Evolutionary conservation across 2,888 invertebrate species (phyloP).

Genomic region (Euproctis similis): DNA sequence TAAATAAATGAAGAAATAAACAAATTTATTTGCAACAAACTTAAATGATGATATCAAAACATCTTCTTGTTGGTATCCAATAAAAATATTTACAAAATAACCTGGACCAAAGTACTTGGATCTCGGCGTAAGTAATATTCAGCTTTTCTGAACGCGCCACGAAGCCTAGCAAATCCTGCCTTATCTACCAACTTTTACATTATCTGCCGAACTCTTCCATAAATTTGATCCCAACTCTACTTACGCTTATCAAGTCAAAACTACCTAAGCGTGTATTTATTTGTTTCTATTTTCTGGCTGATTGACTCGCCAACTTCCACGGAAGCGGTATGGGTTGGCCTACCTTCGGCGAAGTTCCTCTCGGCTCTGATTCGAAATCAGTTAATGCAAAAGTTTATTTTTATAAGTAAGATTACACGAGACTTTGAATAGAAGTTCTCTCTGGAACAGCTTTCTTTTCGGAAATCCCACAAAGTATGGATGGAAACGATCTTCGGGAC

Average conservation of each 20-base stretch:
- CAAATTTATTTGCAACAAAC: not conserved
- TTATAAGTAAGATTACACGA: constrained; percentile 77
- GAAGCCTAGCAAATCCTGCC: constrained; percentile 51
- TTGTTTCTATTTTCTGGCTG: constrained; percentile 70
- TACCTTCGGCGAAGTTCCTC: constrained; percentile 58
- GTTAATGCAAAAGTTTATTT: constrained; percentile 78
- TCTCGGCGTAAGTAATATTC: constrained; percentile 45
- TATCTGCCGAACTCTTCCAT: constrained; percentile 62
- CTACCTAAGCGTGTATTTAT: constrained; percentile 68
- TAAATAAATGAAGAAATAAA: not conserved
- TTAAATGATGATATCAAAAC: not conserved
- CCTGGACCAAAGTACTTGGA: constrained; percentile 30
- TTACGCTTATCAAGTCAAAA: constrained; percentile 69
- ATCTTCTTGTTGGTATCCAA: constrained; percentile 6
- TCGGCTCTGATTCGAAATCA: constrained; percentile 70
- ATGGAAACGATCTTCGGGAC: constrained; percentile 53
- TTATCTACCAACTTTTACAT: constrained; percentile 69
- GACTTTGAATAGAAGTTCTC: constrained; percentile 65
- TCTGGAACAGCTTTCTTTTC: constrained; percentile 66
- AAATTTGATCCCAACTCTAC: constrained; percentile 59
- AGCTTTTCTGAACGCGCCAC: constrained; percentile 37
- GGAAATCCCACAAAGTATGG: constrained; percentile 67
- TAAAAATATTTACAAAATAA: constrained; percentile 37
- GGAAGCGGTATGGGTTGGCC: constrained; percentile 49
- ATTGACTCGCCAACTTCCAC: constrained; percentile 58